These are phyloP conservation scores for Campylorhamphus procurvoides DNA, from an alignment of 2,113 vertebrate species.

Conservation along the genomic window DNA sequence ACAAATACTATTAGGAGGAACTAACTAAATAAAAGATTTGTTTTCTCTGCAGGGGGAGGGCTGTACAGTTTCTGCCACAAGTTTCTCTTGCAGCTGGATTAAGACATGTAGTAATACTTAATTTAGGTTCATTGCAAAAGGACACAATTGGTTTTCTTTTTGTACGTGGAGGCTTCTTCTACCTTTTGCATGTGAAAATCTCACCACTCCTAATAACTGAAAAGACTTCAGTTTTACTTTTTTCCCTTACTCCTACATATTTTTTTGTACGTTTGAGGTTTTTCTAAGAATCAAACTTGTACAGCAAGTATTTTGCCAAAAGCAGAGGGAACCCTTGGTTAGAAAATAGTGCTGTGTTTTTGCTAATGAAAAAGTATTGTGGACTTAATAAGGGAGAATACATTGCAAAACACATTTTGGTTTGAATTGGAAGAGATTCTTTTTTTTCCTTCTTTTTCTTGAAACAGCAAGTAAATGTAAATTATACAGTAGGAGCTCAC, in stretches of 20 bases:
- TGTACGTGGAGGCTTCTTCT: not conserved
- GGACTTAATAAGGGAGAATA: conserved; percentile 12
- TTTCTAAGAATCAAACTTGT: conserved; percentile 63
- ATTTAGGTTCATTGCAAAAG: not conserved
- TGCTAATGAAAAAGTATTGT: not conserved
- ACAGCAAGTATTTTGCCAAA: conserved; percentile 23
- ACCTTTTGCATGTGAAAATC: not conserved
- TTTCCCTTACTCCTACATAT: conserved; percentile 22
- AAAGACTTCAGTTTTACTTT: conserved; percentile 11
- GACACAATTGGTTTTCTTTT: not conserved
- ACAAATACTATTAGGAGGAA: not conserved
- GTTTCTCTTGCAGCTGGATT: conserved; percentile 5
- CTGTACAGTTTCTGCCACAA: not conserved
- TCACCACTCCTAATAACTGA: not conserved
- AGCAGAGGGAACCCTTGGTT: conserved; percentile 53
- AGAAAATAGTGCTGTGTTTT: conserved; percentile 48
- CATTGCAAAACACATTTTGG: conserved; percentile 15
- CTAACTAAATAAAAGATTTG: not conserved
- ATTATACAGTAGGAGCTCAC: not conserved
- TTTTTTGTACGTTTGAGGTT: conserved; percentile 41
- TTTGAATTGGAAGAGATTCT: not conserved
- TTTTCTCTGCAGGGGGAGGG: not conserved
- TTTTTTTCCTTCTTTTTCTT: not conserved
- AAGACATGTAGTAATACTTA: not conserved
- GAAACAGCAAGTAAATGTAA: conserved; percentile 24